Conservation (phyloP, 2,797 vertebrate species). For the Geotria australis region DNA sequence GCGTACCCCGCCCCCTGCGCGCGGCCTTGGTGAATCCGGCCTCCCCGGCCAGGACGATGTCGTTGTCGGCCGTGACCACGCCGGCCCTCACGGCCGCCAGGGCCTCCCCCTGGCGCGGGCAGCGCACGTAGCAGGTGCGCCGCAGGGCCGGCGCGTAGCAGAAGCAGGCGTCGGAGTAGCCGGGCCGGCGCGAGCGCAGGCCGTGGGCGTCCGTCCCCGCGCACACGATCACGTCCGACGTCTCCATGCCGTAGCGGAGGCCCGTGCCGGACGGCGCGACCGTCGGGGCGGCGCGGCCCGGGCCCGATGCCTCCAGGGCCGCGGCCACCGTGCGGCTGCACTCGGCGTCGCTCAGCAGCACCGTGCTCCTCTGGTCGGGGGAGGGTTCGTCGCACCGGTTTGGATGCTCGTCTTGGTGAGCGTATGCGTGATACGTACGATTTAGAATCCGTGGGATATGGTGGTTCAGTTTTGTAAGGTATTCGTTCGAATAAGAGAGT, state of each 20-base stretch:
- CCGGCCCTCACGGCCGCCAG: conserved; percentile 49
- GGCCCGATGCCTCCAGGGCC: conserved; percentile 25
- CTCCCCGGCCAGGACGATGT: conserved; percentile 63
- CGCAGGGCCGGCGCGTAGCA: conserved; percentile 40
- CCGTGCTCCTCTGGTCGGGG: conserved; percentile 22
- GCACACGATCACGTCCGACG: conserved; percentile 60
- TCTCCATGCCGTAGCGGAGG: conserved; percentile 87
- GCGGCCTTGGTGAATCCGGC: conserved; percentile 4
- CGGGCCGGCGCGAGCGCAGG: conserved; percentile 47
- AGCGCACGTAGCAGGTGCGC: conserved; percentile 57
- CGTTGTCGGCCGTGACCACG: conserved; percentile 50
- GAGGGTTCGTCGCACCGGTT: too few relatives aligned
- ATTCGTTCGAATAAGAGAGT: too few relatives aligned
- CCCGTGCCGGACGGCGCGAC: too few relatives aligned
- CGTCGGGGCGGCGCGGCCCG: conserved; percentile 18
- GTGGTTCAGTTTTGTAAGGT: too few relatives aligned
- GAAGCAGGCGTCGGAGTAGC: conserved; percentile 51
- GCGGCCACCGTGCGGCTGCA: conserved; percentile 45
- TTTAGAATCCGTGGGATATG: too few relatives aligned
- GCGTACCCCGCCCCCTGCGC: too few relatives aligned
- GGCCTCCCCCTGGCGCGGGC: conserved; percentile 55
- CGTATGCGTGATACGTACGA: too few relatives aligned
- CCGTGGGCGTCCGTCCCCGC: conserved; percentile 49
- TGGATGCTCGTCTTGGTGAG: too few relatives aligned
- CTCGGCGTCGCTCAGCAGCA: conserved; percentile 34